Conservation (phyloP, 2,888 invertebrate species). For the Hirudinaria manillensis region DNA sequence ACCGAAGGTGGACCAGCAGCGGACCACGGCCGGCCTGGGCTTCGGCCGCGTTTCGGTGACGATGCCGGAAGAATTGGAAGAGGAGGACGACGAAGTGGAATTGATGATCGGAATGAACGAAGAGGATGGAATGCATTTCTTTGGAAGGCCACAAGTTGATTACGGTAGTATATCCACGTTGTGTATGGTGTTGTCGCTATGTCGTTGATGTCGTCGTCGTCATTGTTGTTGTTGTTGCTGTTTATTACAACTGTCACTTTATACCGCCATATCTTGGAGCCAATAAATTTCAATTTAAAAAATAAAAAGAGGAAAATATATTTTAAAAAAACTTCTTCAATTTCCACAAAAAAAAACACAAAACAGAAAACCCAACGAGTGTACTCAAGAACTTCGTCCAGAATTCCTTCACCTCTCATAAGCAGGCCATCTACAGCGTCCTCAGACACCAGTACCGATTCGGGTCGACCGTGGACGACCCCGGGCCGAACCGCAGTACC, state of each 20-base stretch:
- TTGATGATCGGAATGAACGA: not conserved
- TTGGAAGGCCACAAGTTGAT: not conserved
- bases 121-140: slow-evolving; percentile 8
- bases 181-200: not conserved
- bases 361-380: slow-evolving; percentile 48
- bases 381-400: slow-evolving; percentile 77
- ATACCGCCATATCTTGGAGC: no score
- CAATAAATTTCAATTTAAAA: not conserved
- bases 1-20: no score
- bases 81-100: not conserved
- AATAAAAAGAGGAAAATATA: not conserved
- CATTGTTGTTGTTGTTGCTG: no score
- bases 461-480: not conserved
- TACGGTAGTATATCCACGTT: not conserved
- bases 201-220: no score
- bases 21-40: no score
- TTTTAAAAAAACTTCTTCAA: no score
- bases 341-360: not conserved
- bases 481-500: not conserved
- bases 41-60: no score
- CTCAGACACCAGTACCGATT: slow-evolving; percentile 80
- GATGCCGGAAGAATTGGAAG: not conserved
- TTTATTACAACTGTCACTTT: no score
- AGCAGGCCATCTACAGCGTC: slow-evolving; percentile 84
- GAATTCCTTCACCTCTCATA: slow-evolving; percentile 88